Conservation (phyloP, 1,140 invertebrate species). For the Penaeus vannamei region DNA sequence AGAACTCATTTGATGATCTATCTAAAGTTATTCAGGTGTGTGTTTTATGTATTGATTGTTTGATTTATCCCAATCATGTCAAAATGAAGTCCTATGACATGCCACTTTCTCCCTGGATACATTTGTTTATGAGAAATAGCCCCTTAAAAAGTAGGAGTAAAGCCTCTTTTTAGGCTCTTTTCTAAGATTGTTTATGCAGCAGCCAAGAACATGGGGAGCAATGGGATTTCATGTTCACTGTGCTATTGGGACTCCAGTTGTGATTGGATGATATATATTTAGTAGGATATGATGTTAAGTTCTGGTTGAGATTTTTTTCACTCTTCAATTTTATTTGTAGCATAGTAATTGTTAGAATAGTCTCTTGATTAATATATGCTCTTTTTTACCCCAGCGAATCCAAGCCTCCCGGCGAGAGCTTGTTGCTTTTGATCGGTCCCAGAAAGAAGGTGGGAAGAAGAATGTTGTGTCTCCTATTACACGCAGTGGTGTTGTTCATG, state of each 20-base stretch:
- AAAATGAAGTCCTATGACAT: no score
- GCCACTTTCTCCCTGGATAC: no score
- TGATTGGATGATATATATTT: no score
- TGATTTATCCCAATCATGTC: no score
- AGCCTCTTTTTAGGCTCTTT: no score
- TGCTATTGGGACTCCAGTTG: no score
- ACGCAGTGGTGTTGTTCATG: slow-evolving; percentile 70
- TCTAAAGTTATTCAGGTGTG: slow-evolving; percentile 86
- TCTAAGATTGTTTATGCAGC: no score
- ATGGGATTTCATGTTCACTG: not conserved
- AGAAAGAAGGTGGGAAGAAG: slow-evolving; percentile 77
- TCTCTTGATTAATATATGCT: no score
- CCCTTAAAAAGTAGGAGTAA: no score
- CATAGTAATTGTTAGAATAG: no score
- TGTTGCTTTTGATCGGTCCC: slow-evolving; percentile 88
- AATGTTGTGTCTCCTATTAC: slow-evolving; percentile 62
- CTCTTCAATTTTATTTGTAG: not conserved
- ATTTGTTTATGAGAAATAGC: no score
- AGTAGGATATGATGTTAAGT: no score
- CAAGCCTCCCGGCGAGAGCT: slow-evolving; percentile 90
- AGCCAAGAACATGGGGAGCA: not conserved
- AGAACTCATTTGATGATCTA: slow-evolving; percentile 94
- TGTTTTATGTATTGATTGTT: not conserved
- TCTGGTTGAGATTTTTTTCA: not conserved
- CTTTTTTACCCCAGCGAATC: slow-evolving; percentile 78